These are phyloP conservation scores for Acanthurus lineatus DNA, from an alignment of 2,797 vertebrate genomes.

Conservation along the genomic window DNA sequence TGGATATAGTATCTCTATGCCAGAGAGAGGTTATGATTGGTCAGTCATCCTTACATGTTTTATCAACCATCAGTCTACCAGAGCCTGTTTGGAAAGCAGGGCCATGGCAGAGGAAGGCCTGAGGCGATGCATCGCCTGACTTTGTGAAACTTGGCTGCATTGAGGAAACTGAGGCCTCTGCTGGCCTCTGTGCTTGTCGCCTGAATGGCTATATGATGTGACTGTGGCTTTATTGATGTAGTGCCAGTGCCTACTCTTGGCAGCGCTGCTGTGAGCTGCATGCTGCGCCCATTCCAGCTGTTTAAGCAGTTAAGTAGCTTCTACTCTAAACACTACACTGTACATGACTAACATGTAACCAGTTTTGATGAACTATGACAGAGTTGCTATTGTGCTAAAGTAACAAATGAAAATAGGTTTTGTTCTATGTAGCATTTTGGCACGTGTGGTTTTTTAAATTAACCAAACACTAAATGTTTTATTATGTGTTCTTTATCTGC, in stretches of 20 bases:
- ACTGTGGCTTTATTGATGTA: constrained; percentile 51
- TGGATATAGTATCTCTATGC: constrained; percentile 28
- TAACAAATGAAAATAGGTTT: not conserved
- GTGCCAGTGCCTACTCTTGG: constrained; percentile 52
- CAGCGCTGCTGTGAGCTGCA: constrained; percentile 32
- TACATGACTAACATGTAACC: not conserved
- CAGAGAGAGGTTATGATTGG: constrained; percentile 43
- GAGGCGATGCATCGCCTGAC: constrained; percentile 18
- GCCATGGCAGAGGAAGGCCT: constrained; percentile 3
- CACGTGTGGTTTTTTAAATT: too few relatives aligned
- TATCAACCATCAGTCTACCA: constrained; percentile 45
- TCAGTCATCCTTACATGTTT: constrained; percentile 48
- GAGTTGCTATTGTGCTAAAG: not conserved
- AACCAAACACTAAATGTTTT: too few relatives aligned
- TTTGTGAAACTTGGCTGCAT: constrained; percentile 17
- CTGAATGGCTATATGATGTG: constrained; percentile 39
- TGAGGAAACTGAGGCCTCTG: constrained; percentile 22
- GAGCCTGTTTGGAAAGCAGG: constrained; percentile 5
- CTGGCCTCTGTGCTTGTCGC: constrained; percentile 9
- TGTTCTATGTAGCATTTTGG: not conserved
- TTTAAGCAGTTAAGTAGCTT: constrained; percentile 20
- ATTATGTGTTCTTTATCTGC: too few relatives aligned
- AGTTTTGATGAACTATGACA: too few relatives aligned
- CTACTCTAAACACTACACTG: constrained; percentile 6
- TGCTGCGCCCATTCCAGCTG: constrained; percentile 23